Evolutionary conservation across 2,113 vertebrate genomes (phyloP).

Genomic region (Steatornis caripensis): DNA sequence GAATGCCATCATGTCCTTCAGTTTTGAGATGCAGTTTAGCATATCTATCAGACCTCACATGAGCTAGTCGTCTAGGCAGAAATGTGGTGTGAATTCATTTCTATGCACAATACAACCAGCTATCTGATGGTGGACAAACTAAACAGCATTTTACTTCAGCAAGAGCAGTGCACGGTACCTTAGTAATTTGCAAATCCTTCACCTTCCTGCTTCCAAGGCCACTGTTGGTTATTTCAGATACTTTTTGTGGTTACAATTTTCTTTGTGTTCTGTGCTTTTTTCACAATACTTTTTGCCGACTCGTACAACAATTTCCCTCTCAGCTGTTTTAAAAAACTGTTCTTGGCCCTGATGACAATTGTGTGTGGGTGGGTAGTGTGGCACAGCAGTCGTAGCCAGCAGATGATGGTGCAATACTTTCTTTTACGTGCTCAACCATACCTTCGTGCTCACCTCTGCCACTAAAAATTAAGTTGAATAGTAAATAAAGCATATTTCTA

Average conservation of each 20-base stretch:
- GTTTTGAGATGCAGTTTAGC: not conserved
- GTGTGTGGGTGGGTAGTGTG: not conserved
- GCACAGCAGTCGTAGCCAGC: not conserved
- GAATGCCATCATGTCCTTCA: rapidly evolving
- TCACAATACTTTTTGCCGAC: not conserved
- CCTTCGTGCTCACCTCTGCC: not conserved
- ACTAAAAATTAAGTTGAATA: not conserved
- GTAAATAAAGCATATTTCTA: not conserved
- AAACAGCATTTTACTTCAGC: not conserved
- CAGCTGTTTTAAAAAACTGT: not conserved
- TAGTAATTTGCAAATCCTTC: not conserved
- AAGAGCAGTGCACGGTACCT: not conserved
- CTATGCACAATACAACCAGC: not conserved
- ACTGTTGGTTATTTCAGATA: not conserved
- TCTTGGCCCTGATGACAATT: not conserved
- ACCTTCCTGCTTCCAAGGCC: not conserved
- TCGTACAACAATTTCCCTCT: not conserved
- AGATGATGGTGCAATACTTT: not conserved
- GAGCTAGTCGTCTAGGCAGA: not conserved
- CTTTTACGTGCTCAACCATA: not conserved
- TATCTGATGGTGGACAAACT: not conserved
- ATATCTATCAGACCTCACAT: not conserved
- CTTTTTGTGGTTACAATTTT: not conserved
- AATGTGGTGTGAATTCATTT: not conserved
- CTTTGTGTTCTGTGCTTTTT: not conserved